These are phyloP conservation scores for Rhyacophila brunnea DNA, from an alignment of 1,140 invertebrate genomes.

Conservation along the genomic window DNA sequence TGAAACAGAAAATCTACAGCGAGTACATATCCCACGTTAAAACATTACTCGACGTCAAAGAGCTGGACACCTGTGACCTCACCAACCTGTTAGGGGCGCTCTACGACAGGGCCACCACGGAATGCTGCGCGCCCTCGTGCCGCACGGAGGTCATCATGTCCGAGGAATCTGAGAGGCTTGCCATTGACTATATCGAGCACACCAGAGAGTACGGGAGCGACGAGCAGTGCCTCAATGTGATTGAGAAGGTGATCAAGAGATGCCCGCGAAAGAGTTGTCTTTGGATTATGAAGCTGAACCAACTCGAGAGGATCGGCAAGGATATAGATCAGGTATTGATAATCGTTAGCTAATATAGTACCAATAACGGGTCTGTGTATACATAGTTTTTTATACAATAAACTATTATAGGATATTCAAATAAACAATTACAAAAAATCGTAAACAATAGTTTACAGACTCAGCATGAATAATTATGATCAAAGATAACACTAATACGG, in stretches of 20 bases:
- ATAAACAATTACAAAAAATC: background rate
- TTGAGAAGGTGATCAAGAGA: conserved; percentile 26
- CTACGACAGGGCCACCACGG: conserved; percentile 28
- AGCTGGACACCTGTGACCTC: conserved; percentile 13
- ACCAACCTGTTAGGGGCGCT: conserved; percentile 10
- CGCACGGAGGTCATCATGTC: conserved; percentile 9
- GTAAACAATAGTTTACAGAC: too few relatives aligned
- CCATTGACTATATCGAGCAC: conserved; percentile 23
- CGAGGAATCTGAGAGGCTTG: conserved; percentile 16
- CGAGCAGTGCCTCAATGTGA: conserved; percentile 27
- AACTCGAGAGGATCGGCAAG: conserved; percentile 26
- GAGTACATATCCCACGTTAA: conserved; percentile 26
- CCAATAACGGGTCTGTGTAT: too few relatives aligned
- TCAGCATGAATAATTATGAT: too few relatives aligned
- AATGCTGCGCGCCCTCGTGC: conserved; percentile 20
- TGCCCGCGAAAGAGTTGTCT: conserved; percentile 21
- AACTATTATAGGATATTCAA: too few relatives aligned
- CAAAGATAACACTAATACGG: too few relatives aligned
- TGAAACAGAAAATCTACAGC: conserved; percentile 20
- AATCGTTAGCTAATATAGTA: too few relatives aligned
- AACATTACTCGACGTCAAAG: conserved; percentile 6
- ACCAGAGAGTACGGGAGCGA: conserved; percentile 9
- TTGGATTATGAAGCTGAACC: conserved; percentile 28
- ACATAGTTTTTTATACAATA: too few relatives aligned
- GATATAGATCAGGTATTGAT: conserved; percentile 21